Base-by-base conservation (phyloP, 2,113 vertebrate species). In the Dascyllus trimaculatus region DNA sequence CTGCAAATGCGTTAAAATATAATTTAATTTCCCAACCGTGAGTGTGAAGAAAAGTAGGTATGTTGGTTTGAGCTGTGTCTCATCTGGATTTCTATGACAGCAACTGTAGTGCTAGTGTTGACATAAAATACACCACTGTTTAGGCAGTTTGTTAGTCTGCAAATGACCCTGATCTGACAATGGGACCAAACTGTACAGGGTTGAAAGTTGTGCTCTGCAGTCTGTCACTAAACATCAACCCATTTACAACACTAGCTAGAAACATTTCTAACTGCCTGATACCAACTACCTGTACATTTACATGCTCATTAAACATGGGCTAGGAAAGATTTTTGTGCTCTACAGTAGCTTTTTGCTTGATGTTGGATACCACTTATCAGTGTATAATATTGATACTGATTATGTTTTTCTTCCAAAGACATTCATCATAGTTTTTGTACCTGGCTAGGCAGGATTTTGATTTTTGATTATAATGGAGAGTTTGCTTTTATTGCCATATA, bases 161-260 rank as follows among this genome's bases (percentile, higher is more conserved):
- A 77, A 40, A 75, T 61, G 68, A 88, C 76, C 79, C 71, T 69
- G 46, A 80, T 88, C 51, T 83, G 68, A 85, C 53, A 78, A 86
- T 71, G 92, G 93, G 93, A 93, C 92, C 94, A 93, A 94, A 90
- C 80, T 82, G 53, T 85, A 72, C 58, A 32, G 86, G 80, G 75
- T 88, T 79, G 67, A 80, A 70, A 68, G 38, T 86, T 64, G 29
- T 29, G 29, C 29, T 29, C 29, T 78, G 48, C 25, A 71, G 48
- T 84, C 53, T 59, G 57, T 81, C 67, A 75, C 48, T 43, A 15
- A 29, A 51, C 62, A 81, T 57, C 7, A 78, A 54, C 53, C n/a
- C 58, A 38, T 68, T 60, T 60, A 52, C 17, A 26, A 24, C 60
- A 57, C n/a, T 11, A 62, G 29, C 78, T 75, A n/a, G 15, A 61